Conservation (phyloP, 2,888 invertebrate species). For the Tuberolachnus salignus region DNA sequence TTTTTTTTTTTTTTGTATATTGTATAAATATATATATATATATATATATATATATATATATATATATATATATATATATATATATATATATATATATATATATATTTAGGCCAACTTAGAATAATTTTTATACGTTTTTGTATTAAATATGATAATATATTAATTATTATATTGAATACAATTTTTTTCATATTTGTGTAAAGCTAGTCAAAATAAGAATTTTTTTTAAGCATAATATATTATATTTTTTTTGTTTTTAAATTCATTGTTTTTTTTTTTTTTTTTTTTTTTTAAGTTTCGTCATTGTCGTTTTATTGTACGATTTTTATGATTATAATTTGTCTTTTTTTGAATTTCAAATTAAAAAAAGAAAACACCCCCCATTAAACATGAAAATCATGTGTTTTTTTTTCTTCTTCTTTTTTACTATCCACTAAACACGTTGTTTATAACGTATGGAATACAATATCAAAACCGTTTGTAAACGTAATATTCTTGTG, state of each 20-base stretch:
- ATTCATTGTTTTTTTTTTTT: constrained; percentile 44
- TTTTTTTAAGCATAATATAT: constrained; percentile 26
- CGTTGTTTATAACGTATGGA: too few species aligned
- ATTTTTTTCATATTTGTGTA: constrained; percentile 50
- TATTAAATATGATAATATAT: constrained; percentile 28
- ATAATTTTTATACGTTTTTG: constrained; percentile 51
- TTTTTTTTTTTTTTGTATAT: constrained; percentile 29
- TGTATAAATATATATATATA: constrained; percentile 39
- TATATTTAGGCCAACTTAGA: constrained; percentile 29
- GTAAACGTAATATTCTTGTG: too few species aligned
- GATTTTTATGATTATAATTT: constrained; percentile 34
- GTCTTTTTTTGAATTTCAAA: constrained; percentile 32
- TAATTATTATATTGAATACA: constrained; percentile 21
- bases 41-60: too few species aligned
- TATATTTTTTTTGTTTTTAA: constrained; percentile 31
- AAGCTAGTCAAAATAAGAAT: constrained; percentile 52
- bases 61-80: too few species aligned
- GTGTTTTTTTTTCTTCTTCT: neutral
- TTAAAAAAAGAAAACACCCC: constrained; percentile 25
- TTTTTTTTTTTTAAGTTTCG: constrained; percentile 34
- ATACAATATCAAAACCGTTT: too few species aligned
- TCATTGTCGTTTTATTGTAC: constrained; percentile 38
- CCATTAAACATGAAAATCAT: neutral
- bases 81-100: too few species aligned
- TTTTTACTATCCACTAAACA: too few species aligned